A percentile compares a stretch with the other conserved stretches of the same genome.
Evolutionary conservation across 2,797 vertebrate species (phyloP).

Genomic region (Vultur gryphus): DNA sequence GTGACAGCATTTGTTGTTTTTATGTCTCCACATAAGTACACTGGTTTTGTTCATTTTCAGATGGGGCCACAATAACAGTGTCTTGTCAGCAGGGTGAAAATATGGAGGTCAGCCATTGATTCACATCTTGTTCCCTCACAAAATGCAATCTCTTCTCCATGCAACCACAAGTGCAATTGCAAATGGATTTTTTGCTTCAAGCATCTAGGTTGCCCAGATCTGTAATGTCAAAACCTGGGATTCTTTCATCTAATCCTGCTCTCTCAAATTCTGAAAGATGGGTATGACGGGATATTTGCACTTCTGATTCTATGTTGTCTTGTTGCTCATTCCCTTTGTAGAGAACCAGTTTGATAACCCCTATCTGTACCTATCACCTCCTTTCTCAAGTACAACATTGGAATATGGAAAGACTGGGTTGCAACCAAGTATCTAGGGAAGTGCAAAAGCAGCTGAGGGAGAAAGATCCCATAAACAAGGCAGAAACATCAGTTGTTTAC

Average conservation of each 20-base stretch:
- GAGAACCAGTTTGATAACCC: background rate
- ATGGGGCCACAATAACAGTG: background rate
- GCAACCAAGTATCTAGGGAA: background rate
- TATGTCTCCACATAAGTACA: background rate
- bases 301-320: background rate
- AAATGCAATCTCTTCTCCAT: background rate
- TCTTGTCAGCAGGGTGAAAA: background rate
- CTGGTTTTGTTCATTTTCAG: background rate
- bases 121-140: background rate
- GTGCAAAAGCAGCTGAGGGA: background rate
- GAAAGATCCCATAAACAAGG: background rate
- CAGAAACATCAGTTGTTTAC: background rate
- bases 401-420: background rate
- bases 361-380: background rate
- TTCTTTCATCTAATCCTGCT: background rate
- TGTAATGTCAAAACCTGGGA: background rate
- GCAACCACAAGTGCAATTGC: background rate
- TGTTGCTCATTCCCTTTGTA: background rate
- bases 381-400: background rate
- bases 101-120: background rate
- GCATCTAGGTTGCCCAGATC: background rate
- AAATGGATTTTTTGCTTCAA: background rate
- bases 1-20: background rate
- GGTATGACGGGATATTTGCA: conserved; percentile 4
- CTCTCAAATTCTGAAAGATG: background rate